Percentiles rank a stretch among this genome's conserved stretches.
Evolutionary conservation across 2,113 vertebrate species (phyloP).

Genomic region (Aphyosemion australe): DNA sequence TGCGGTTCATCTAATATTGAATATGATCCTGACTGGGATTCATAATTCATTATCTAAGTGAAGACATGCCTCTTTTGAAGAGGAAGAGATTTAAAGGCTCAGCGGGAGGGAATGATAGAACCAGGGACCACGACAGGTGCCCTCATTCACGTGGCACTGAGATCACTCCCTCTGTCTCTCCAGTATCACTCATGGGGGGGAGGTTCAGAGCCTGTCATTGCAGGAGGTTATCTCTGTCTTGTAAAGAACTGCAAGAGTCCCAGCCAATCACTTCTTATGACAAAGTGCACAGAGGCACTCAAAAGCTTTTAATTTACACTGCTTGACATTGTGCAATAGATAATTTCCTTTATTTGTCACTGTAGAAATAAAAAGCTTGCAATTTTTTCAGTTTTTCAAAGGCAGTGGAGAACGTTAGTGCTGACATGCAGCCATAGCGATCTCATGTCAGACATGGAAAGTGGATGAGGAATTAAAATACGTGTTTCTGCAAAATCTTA

Average conservation of each 20-base stretch:
- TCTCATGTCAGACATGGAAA: no score
- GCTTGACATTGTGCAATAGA: slow-evolving; percentile 53
- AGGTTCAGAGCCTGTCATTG: slow-evolving; percentile 59
- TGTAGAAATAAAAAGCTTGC: slow-evolving; percentile 7
- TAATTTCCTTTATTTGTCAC: slow-evolving; percentile 28
- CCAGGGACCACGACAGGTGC: slow-evolving; percentile 55
- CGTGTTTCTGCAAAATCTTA: no score
- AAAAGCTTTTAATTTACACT: slow-evolving; percentile 53
- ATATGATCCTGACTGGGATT: slow-evolving; percentile 70
- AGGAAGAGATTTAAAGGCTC: slow-evolving; percentile 74
- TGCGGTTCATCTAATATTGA: slow-evolving; percentile 79
- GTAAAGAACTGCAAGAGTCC: slow-evolving; percentile 28
- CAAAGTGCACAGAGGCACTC: slow-evolving; percentile 53
- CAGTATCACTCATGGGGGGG: slow-evolving; percentile 38
- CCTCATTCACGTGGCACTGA: slow-evolving; percentile 57
- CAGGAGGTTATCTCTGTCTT: slow-evolving; percentile 54
- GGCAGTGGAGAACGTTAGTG: rapidly evolving
- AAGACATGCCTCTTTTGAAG: slow-evolving; percentile 74
- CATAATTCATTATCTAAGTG: slow-evolving; percentile 79
- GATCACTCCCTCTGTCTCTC: slow-evolving; percentile 46
- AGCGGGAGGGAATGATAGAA: slow-evolving; percentile 57
- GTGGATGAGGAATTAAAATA: no score
- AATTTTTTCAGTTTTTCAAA: neutral
- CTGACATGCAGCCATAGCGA: neutral
- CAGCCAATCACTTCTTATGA: slow-evolving; percentile 43